Conservation (phyloP, 1,140 invertebrate species). For the Conopomorpha cramerella region DNA sequence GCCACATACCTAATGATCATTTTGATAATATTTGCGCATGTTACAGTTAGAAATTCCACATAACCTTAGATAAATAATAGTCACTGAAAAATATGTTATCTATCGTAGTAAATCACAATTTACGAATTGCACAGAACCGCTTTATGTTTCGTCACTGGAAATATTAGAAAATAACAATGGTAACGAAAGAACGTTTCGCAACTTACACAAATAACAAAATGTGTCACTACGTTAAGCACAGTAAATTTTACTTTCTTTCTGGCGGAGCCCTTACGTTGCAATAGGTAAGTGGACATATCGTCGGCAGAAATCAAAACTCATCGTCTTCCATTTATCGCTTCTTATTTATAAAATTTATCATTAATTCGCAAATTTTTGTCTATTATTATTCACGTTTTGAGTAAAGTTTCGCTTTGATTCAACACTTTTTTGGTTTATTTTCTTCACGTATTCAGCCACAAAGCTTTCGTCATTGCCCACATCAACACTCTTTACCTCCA, state of each 20-base stretch:
- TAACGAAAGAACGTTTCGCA: too few species aligned
- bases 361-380: conserved; percentile 34
- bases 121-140: too few species aligned
- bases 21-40: too few species aligned
- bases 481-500: conserved; percentile 13
- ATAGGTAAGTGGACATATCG: conserved; percentile 56
- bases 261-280: conserved; percentile 58
- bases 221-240: conserved; percentile 47
- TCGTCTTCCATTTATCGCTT: conserved; percentile 38
- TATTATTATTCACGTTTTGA: conserved; percentile 35
- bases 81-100: too few species aligned
- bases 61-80: too few species aligned
- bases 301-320: conserved; percentile 31
- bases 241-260: conserved; percentile 59
- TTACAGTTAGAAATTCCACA: too few species aligned
- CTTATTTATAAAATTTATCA: conserved; percentile 14
- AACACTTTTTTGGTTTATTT: conserved; percentile 25
- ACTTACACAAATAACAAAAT: too few species aligned
- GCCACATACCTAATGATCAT: too few species aligned
- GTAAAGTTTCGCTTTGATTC: conserved; percentile 60
- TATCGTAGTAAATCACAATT: too few species aligned
- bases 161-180: too few species aligned
- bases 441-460: conserved; percentile 20
- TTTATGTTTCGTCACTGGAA: too few species aligned
- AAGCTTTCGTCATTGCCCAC: conserved; percentile 28